Base-by-base conservation (phyloP, 2,888 invertebrate genomes). In the Dastarcus helophoroides region DNA sequence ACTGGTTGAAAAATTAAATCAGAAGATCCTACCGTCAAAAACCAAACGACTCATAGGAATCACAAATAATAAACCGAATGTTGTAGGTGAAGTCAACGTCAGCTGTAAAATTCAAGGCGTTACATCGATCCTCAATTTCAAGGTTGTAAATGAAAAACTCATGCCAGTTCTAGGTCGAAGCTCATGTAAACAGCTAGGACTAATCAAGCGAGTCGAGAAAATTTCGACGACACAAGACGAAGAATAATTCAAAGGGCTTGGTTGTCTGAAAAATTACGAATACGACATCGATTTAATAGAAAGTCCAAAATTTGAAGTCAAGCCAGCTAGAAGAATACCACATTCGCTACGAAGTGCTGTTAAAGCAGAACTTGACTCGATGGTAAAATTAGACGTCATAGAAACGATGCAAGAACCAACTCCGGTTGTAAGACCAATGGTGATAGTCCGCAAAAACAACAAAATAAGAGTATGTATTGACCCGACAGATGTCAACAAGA, bases 341-440 rank as follows among this genome's bases (percentile, higher is more conserved):
- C 19, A 19, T 19, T 7, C 19, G 7, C 19, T 19, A 19, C 19
- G 19, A 7, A 8, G 8, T 19, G 8, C 7, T 7, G 19, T 19
- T 7, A 19, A 19, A 8, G 8, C 19, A 19, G 19, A 19, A 19
- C n/a, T 19, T 7, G 8, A 19, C 7, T 7, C 7, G 7, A 19
- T 19, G 19, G 19, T 19, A 7, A 8, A 19, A 19, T 7, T 19
- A 8, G 19, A 8, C 19, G 19, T 19, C 7, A 19, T 19, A 7
- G 7, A 8, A 19, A 27, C 32, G 14, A 26, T 27, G 16, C 32
- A 14, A 6, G 33, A 39, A 16, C 37, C 39, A 28, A 39, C 38
- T 15, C 19, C 19, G 7, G 19, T 8, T 7, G 19, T 19, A 7
- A 19, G 7, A 7, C 19, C 19, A 19, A 19, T 19, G 7, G 19